Evolutionary conservation across 1,140 invertebrate species (phyloP), one percentile per base, ranked within the genome.

Genomic region (Tigriopus japonicus): DNA sequence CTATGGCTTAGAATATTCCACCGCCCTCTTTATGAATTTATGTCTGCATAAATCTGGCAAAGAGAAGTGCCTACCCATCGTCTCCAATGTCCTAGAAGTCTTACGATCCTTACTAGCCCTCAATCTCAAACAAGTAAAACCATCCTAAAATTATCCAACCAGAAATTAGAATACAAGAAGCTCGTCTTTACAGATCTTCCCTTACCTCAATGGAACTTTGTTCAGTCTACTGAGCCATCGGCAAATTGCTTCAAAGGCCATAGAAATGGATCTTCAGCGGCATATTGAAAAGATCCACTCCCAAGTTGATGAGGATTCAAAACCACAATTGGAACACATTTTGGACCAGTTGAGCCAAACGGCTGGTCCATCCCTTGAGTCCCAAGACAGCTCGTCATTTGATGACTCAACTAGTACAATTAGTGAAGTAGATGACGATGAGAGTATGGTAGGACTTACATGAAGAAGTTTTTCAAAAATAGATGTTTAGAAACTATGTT

Each of bases 1-100:
- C n/a, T 58, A 58, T 58, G 23, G 23, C 1, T 41, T 58, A 17
- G 56, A 58, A 41, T 58, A 58, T 41, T 40, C 56, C 15, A 58
- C 56, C 5, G 56, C 56, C 9, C 56, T 58, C 15, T 42, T 58
- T 15, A 58, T 58, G 56, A 58, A 58, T 42, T 41, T 58, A 15
- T 58, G 56, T 17, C 40, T 58, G 6, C 56, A 58, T 41, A 58
- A 42, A 41, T 40, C 12, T 41, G 53, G 53, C n/a, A 49, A 49
- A 49, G n/a, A 17, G 21, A 49, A 21, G 45, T 49, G 45, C 45
- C 12, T 49, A 6, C 45, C 45, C 3, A 49, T 49, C 6, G 45
- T 21, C 5, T 21, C n/a, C n/a, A 21, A 49, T 12, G 45, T 49
- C n/a, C 45, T 49, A 10, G 45, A 21, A 49, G 21, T 21, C 3